Evolutionary conservation across 1,140 invertebrate genomes (phyloP).

Genomic region (Leguminivora glycinivorella): DNA sequence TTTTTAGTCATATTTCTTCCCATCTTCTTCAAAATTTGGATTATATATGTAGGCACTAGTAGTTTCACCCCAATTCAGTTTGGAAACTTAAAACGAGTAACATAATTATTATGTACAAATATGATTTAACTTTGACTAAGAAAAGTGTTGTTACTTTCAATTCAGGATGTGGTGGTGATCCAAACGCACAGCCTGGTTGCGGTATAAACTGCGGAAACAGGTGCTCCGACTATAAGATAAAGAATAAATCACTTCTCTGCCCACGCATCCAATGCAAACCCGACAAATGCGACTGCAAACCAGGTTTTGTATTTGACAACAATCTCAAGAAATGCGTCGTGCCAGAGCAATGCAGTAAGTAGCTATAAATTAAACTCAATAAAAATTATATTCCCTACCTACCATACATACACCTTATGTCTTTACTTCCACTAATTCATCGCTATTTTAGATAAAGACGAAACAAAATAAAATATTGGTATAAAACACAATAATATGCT

Average conservation of each 20-base stretch:
- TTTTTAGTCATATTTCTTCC: too few species aligned
- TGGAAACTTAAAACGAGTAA: too few species aligned
- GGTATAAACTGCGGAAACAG: constrained; percentile 38
- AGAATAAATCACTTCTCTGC: not conserved
- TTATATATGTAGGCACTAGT: too few species aligned
- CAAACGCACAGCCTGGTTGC: constrained; percentile 42
- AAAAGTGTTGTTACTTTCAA: not conserved
- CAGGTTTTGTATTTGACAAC: constrained; percentile 37
- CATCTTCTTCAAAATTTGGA: too few species aligned
- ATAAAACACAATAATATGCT: too few species aligned
- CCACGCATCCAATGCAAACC: constrained; percentile 33
- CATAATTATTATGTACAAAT: too few species aligned
- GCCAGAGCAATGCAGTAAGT: constrained; percentile 39
- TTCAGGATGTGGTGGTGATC: constrained; percentile 41
- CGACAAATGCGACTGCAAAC: constrained; percentile 45
- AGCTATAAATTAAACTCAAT: not conserved
- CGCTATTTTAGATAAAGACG: too few species aligned
- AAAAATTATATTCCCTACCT: too few species aligned
- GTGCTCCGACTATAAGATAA: constrained; percentile 40
- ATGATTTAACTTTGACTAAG: not conserved
- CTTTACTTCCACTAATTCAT: too few species aligned
- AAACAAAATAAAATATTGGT: too few species aligned
- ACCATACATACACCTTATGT: too few species aligned
- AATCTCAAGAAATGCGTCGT: constrained; percentile 40
- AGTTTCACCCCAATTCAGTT: too few species aligned